Percentiles rank a stretch among this genome's conserved stretches.
Conservation (phyloP, 2,797 vertebrate genomes). For the Carduelis carduelis region DNA sequence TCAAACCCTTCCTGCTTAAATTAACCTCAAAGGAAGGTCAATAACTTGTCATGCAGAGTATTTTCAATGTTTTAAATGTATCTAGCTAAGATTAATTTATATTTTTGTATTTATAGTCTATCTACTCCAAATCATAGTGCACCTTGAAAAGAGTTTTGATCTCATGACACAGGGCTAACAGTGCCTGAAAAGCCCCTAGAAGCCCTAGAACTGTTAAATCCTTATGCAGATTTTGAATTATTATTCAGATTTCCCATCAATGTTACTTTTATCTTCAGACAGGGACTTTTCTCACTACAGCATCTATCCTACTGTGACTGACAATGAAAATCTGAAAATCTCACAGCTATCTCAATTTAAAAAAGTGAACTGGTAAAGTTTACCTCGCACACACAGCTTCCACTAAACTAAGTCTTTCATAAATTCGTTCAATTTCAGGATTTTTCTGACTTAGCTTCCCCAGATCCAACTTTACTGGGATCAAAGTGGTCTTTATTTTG, state of each 20-base stretch:
- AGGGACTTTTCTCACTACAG: not conserved
- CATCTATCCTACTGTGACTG: not conserved
- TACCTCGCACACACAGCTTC: not conserved
- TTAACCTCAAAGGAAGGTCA: not conserved
- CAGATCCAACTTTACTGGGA: not conserved
- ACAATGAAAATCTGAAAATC: not conserved
- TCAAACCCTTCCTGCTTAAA: not conserved
- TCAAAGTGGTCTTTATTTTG: not conserved
- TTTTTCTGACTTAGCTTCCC: not conserved
- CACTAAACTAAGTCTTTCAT: not conserved
- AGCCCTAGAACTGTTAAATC: not conserved
- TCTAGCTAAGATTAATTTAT: not conserved
- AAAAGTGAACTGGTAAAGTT: not conserved
- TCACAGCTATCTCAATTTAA: not conserved
- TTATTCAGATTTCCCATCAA: not conserved
- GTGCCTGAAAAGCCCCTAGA: not conserved
- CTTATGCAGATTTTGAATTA: not conserved
- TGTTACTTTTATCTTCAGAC: not conserved
- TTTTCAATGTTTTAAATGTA: not conserved
- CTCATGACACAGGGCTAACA: not conserved
- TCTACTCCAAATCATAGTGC: not conserved
- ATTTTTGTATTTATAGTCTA: not conserved
- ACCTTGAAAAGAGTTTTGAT: not conserved
- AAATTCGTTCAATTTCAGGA: not conserved
- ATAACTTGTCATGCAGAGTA: not conserved